Percentiles rank a stretch among this genome's conserved stretches.
Conservation (phyloP, 2,113 vertebrate species). For the Hippocampus guttulatus region DNA sequence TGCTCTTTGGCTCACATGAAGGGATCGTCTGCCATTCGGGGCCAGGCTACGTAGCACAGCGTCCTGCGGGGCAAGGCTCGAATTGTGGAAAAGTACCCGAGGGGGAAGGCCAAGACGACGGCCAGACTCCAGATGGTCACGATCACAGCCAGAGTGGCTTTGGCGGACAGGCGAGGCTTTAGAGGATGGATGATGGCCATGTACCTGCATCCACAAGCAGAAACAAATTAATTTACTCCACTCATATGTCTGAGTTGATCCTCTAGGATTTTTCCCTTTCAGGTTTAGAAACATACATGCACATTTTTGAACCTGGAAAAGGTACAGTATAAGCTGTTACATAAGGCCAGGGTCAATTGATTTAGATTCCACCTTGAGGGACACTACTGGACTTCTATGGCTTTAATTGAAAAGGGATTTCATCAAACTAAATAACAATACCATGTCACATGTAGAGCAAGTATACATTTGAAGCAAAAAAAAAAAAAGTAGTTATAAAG, state of each 20-base stretch:
- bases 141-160: constrained; percentile 86
- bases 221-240: not conserved
- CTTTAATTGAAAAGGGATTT: too few relatives aligned
- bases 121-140: constrained; percentile 92
- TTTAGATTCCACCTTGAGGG: too few relatives aligned
- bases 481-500: too few relatives aligned
- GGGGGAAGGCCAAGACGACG: constrained; percentile 88
- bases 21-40: constrained; percentile 76
- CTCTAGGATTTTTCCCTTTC: not conserved
- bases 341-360: too few relatives aligned
- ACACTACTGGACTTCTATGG: too few relatives aligned
- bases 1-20: constrained; percentile 80
- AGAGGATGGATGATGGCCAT: constrained; percentile 96
- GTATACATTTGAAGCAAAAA: too few relatives aligned
- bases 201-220: constrained; percentile 74
- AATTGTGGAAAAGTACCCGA: constrained; percentile 90
- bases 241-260: not conserved
- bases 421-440: too few relatives aligned
- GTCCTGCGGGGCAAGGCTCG: constrained; percentile 79
- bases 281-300: too few relatives aligned
- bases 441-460: too few relatives aligned
- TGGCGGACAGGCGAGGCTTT: constrained; percentile 91
- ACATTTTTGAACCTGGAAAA: too few relatives aligned
- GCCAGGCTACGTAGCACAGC: constrained; percentile 91
- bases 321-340: too few relatives aligned